These are phyloP conservation scores for Synanthedon formicaeformis DNA, from an alignment of 2,888 invertebrate genomes.

Conservation along the genomic window DNA sequence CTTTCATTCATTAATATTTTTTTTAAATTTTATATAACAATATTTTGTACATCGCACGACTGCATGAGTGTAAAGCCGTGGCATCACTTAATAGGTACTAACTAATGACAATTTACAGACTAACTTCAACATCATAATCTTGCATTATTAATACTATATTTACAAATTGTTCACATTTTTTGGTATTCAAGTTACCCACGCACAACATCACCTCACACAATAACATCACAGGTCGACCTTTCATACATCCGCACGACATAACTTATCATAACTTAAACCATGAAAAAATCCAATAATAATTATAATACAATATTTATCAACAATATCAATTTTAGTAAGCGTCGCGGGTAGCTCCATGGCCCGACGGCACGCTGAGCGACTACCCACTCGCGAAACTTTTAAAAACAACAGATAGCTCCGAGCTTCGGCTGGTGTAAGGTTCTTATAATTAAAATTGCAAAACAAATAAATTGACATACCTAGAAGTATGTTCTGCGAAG, in stretches of 20 bases:
- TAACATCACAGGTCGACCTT: slow-evolving; percentile 34
- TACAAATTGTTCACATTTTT: slow-evolving; percentile 70
- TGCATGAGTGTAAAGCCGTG: slow-evolving; percentile 59
- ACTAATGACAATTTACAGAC: slow-evolving; percentile 54
- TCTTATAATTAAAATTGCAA: slow-evolving; percentile 28
- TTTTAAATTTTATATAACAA: slow-evolving; percentile 58
- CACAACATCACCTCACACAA: slow-evolving; percentile 54
- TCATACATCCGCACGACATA: slow-evolving; percentile 51
- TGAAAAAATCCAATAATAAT: slow-evolving; percentile 65
- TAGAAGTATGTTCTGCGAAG: slow-evolving; percentile 57
- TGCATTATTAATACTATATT: slow-evolving; percentile 59
- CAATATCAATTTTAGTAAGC: slow-evolving; percentile 53
- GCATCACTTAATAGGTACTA: slow-evolving; percentile 53
- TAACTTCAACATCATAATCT: slow-evolving; percentile 52
- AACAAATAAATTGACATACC: slow-evolving; percentile 66
- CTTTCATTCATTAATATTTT: slow-evolving; percentile 64
- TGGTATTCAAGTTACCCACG: slow-evolving; percentile 66
- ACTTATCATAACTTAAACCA: slow-evolving; percentile 62
- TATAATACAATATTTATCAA: slow-evolving; percentile 65
- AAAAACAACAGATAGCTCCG: slow-evolving; percentile 49
- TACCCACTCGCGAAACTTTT: slow-evolving; percentile 28
- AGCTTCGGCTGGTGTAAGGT: slow-evolving; percentile 41
- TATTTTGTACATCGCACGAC: slow-evolving; percentile 69
- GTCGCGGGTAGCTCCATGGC: slow-evolving; percentile 10
- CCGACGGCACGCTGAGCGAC: slow-evolving; percentile 19